Base-by-base conservation (phyloP, 2,797 vertebrate species). In the Clarias pachynema region DNA sequence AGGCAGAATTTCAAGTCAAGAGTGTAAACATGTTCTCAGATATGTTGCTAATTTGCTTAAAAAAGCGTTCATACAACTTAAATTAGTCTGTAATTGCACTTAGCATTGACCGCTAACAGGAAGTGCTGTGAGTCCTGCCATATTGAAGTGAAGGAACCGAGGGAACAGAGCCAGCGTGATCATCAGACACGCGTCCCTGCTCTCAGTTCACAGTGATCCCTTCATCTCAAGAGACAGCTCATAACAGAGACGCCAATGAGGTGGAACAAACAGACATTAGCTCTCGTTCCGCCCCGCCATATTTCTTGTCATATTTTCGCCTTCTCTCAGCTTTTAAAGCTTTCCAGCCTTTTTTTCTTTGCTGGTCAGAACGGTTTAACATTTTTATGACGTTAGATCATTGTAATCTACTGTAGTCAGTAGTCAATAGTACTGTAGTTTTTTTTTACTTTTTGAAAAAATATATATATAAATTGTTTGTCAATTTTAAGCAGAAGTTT, bases 111-210 rank as follows among this genome's bases (percentile, higher is more conserved):
- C 1, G 37, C 34, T 63, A 40, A 44, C 34, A 44, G 24, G 59
- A 79, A 26, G 59, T 44, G 62, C 37, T 79, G 14, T 16, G 34
- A 63, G 34, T 40, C 60, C 74, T 15, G 2, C 57, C 31, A 79
- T 15, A 34, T 37, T 44, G 37, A 44, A 26, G 77, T 63, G 59
- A 78, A 63, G 37, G 34, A 18, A 79, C 63, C 34, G 22, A 37
- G 74, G 56, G 59, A 79, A 79, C 34, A 44, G 77, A 7, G 77
- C 59, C 59, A 63, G 15, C 63, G 26, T 18, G 68, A 69, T 85
- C 69, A 87, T 90, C 78, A 89, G 83, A 79, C 79, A 84, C 26
- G 78, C 86, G 84, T 74, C 88, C 59, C 78, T 87, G 86, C 53
- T 77, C 81, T 72, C 84, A n/a, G 66, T 72, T 85, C 56, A 72